Evolutionary conservation across 2,113 vertebrate species (phyloP).

Genomic region (Tachuris rubrigastra): DNA sequence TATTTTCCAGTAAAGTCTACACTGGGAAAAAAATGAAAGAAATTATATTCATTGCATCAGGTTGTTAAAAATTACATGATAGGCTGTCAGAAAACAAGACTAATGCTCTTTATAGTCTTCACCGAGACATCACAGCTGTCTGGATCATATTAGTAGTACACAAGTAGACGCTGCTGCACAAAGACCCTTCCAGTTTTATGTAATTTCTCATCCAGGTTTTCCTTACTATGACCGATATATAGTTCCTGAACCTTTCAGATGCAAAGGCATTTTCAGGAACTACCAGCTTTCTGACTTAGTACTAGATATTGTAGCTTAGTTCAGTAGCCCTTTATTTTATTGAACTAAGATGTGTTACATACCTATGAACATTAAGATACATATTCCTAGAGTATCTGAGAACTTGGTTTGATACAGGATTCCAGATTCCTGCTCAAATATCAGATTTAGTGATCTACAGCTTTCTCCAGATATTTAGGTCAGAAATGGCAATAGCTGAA

Average conservation of each 20-base stretch:
- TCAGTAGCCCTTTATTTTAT: neutral
- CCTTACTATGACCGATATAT: neutral
- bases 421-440: neutral
- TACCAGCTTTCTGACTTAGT: neutral
- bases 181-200: neutral
- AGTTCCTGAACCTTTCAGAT: neutral
- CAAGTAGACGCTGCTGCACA: neutral
- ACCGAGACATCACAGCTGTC: neutral
- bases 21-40: neutral
- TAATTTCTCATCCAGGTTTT: neutral
- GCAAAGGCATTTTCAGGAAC: neutral
- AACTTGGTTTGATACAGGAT: neutral
- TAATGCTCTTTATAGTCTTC: neutral
- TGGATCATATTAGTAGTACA: neutral
- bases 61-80: neutral
- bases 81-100: neutral
- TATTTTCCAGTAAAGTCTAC: neutral
- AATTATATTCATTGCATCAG: neutral
- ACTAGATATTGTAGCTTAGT: neutral
- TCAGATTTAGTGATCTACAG: neutral
- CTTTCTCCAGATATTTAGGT: neutral
- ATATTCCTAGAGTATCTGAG: neutral
- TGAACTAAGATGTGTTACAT: neutral
- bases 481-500: neutral
- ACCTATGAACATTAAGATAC: neutral